Evolutionary conservation across 2,113 vertebrate species (phyloP).

Genomic region (Oceanodroma tethys): DNA sequence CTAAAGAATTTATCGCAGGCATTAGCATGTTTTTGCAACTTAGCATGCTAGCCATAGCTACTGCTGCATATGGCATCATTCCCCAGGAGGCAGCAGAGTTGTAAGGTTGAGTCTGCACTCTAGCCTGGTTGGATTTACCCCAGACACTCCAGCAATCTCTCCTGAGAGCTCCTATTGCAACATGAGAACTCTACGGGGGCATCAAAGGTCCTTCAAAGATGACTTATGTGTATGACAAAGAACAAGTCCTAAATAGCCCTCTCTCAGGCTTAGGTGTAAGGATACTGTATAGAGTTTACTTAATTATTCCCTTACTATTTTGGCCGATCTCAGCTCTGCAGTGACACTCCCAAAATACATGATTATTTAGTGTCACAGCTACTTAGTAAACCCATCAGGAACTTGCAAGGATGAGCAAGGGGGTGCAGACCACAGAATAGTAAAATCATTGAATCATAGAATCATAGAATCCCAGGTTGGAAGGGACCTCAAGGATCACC

Average conservation of each 20-base stretch:
- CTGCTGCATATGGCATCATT: neutral
- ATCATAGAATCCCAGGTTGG: neutral
- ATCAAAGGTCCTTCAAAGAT: neutral
- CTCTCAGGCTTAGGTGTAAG: neutral
- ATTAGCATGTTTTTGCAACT: neutral
- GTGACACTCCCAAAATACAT: neutral
- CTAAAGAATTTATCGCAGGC: neutral
- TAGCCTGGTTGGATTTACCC: neutral
- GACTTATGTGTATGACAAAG: neutral
- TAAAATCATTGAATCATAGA: neutral
- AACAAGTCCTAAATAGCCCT: neutral
- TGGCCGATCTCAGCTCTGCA: neutral
- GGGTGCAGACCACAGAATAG: neutral
- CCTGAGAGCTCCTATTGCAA: neutral
- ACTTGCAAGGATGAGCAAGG: accelerated
- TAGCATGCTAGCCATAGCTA: neutral
- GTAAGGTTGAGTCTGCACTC: neutral
- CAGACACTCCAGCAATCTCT: neutral
- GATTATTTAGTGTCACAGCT: neutral
- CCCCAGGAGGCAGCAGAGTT: neutral
- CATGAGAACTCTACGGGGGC: neutral
- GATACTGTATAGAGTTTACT: neutral
- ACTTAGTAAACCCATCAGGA: neutral
- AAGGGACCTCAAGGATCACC: neutral
- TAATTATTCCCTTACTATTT: neutral